Evolutionary conservation across 2,113 vertebrate genomes (phyloP).

Genomic region (Todiramphus chloris): DNA sequence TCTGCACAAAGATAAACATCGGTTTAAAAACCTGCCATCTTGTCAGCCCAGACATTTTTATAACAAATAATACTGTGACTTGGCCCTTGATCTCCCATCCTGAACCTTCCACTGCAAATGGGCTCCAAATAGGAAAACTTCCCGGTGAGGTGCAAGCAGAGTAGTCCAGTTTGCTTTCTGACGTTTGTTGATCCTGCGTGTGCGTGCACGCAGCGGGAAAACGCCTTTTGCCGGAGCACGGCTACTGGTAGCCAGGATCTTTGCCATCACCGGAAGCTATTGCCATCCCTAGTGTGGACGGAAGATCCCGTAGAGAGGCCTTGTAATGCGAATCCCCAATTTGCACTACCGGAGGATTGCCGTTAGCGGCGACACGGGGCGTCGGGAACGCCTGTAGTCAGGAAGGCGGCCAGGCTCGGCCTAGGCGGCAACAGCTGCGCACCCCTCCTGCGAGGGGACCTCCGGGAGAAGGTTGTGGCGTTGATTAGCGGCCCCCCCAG

Average conservation of each 20-base stretch:
- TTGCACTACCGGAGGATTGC: neutral
- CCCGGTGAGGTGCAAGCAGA: neutral
- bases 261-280: neutral
- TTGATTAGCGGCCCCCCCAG: neutral
- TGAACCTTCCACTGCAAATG: neutral
- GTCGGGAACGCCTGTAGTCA: neutral
- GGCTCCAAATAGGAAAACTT: slow-evolving; percentile 10
- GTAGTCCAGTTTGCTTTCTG: neutral
- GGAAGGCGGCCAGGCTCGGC: neutral
- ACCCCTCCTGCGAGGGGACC: neutral
- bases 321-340: neutral
- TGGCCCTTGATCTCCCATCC: neutral
- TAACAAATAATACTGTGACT: slow-evolving; percentile 24
- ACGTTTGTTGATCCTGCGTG: neutral
- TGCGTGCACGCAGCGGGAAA: neutral
- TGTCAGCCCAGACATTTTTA: slow-evolving; percentile 15
- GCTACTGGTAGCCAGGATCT: neutral
- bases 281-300: neutral
- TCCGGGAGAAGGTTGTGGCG: neutral
- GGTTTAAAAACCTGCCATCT: neutral
- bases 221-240: neutral
- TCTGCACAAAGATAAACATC: neutral
- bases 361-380: neutral
- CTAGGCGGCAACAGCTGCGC: neutral
- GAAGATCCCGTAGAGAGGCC: neutral